Percentiles rank a stretch among this genome's conserved stretches.
phyloP scores from a whole-genome alignment of 1,140 invertebrate genomes.

The Pollicipes pollicipes region DNA sequence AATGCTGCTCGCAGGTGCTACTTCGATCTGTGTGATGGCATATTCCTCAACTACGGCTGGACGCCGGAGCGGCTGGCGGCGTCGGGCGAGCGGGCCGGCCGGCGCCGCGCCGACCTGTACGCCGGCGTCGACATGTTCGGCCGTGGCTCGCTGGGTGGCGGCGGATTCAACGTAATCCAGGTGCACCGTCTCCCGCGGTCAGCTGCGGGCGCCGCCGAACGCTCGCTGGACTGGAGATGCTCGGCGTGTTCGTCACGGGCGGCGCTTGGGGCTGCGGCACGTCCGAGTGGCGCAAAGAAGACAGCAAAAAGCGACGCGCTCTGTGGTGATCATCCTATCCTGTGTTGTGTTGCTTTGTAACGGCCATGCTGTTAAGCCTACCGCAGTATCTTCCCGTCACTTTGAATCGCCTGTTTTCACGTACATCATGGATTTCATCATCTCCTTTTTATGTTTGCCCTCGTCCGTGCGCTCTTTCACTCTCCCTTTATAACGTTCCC shows the following conservation, averaged over 20 bases:
- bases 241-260: too few species aligned
- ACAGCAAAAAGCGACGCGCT: neutral
- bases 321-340: too few species aligned
- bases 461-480: slow-evolving; percentile 5
- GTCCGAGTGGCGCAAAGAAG: neutral
- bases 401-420: neutral
- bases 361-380: neutral
- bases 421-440: neutral
- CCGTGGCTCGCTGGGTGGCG: slow-evolving; percentile 63
- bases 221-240: neutral
- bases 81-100: slow-evolving; percentile 30
- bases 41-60: slow-evolving; percentile 93
- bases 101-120: slow-evolving; percentile 45
- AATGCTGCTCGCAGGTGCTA: slow-evolving; percentile 41
- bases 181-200: slow-evolving; percentile 28
- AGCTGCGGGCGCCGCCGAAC: neutral
- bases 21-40: slow-evolving; percentile 76
- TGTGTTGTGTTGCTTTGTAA: neutral
- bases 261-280: neutral
- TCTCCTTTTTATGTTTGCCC: slow-evolving; percentile 8
- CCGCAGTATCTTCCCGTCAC: neutral
- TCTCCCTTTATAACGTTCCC: neutral
- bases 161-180: slow-evolving; percentile 60
- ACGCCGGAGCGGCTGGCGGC: slow-evolving; percentile 39
- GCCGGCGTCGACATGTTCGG: slow-evolving; percentile 94